A percentile compares a stretch with the other conserved stretches of the same genome.
Evolutionary conservation across 2,113 vertebrate species (phyloP).

Genomic region (Ahaetulla prasina): DNA sequence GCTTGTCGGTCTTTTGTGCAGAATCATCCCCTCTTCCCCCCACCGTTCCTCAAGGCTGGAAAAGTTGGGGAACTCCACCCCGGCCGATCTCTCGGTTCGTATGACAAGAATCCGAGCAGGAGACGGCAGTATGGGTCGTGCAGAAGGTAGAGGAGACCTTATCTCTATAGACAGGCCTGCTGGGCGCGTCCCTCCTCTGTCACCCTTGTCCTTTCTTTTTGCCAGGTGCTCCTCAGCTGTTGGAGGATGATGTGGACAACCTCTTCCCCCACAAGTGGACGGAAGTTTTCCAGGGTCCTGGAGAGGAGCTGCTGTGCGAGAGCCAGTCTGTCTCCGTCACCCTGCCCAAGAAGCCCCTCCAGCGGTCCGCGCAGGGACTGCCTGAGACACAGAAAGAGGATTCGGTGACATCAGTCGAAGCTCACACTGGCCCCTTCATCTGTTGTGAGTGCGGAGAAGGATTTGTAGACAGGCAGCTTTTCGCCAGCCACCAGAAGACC

Average conservation of each 20-base stretch:
- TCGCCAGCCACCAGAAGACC: conserved; percentile 35
- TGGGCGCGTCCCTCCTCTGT: rapidly evolving
- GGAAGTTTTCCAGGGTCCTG: conserved; percentile 63
- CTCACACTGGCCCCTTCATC: conserved; percentile 79
- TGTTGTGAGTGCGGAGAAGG: conserved; percentile 84
- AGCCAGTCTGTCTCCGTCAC: conserved; percentile 36
- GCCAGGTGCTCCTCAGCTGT: conserved; percentile 49
- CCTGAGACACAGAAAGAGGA: conserved; percentile 59
- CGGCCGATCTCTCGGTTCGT: neutral
- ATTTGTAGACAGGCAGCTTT: conserved; percentile 70
- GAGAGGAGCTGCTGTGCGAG: conserved; percentile 65
- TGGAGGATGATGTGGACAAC: conserved; percentile 47
- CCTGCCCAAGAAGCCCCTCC: conserved; percentile 40
- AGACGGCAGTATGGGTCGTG: rapidly evolving
- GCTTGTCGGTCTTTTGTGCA: too few relatives aligned
- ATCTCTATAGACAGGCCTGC: neutral
- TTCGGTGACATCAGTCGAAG: neutral
- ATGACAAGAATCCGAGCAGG: neutral
- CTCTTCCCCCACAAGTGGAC: conserved; percentile 51
- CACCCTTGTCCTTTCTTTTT: neutral
- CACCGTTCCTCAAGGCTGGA: too few relatives aligned
- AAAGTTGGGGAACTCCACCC: too few relatives aligned
- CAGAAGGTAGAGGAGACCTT: neutral
- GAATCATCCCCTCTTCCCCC: neutral
- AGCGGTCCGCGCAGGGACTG: conserved; percentile 59